These are phyloP conservation scores for Helicolenus hilgendorfi DNA, from an alignment of 2,797 vertebrate species.

Conservation along the genomic window DNA sequence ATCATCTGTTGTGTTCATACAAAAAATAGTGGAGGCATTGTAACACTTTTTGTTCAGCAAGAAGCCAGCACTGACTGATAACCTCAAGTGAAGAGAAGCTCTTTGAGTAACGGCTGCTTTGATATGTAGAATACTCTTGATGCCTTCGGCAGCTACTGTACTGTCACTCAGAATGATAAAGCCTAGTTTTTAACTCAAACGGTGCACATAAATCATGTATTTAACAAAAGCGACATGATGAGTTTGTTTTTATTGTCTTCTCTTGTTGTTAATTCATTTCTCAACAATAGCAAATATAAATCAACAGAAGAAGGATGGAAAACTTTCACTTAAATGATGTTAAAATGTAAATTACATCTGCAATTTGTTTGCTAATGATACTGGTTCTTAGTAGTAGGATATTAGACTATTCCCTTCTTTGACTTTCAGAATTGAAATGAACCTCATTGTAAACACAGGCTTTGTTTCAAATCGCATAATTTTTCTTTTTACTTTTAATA, in stretches of 20 bases:
- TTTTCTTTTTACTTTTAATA: no score
- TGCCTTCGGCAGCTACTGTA: constrained; percentile 86
- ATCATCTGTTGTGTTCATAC: constrained; percentile 63
- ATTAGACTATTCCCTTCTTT: background rate
- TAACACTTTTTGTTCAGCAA: constrained; percentile 46
- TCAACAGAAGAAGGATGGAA: background rate
- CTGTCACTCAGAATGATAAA: constrained; percentile 80
- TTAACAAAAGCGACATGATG: constrained; percentile 73
- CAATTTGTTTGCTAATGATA: constrained; percentile 6
- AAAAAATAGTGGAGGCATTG: constrained; percentile 66
- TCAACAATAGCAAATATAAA: constrained; percentile 20
- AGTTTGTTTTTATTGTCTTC: constrained; percentile 58
- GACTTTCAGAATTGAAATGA: background rate
- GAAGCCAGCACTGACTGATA: constrained; percentile 76
- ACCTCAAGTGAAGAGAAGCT: constrained; percentile 58
- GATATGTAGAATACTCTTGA: constrained; percentile 72
- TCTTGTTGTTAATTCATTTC: constrained; percentile 25
- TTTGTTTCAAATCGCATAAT: no score
- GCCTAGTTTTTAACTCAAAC: constrained; percentile 78
- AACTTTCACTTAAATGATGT: background rate
- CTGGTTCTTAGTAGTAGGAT: background rate
- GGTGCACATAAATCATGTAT: constrained; percentile 86
- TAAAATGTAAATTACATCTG: constrained; percentile 29
- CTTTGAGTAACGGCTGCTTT: constrained; percentile 62
- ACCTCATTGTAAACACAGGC: background rate